Base-by-base conservation (phyloP, 2,888 invertebrate species). In the Dorcus parallelipipedus region DNA sequence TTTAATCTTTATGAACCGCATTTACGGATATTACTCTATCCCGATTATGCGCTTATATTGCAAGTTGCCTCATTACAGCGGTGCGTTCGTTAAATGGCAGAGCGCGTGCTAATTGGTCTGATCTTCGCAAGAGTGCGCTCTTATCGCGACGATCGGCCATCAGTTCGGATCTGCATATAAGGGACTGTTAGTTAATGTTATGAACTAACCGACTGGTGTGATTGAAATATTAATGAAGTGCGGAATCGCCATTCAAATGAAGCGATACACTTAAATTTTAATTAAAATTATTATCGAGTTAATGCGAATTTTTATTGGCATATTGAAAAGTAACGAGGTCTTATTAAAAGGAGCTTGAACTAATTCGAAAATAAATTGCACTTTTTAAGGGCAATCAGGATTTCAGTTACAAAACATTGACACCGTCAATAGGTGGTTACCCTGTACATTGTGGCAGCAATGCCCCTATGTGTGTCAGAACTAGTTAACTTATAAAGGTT, bases 171-270 rank as follows among this genome's bases (percentile, higher is more conserved):
- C 60, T 63, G 61, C 63, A 63, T 63, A 59, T 60, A 60, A 33
- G 26, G 59, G 60, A 62, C 60, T 62, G 62, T 62, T 60, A 62
- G 60, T 62, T 62, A 62, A 62, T 59, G 62, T 58, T 58, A 60
- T 60, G 48, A 63, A 33, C 26, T 33, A 63, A 17, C 60, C 61
- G 63, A 63, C 59, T 63, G 63, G 61, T 58, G 63, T 58, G 52
- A 54, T 56, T 59, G 58, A 60, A 63, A 63, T 61, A 60, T 58
- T 40, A 45, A 49, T 50, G 43, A 33, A 33, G 26, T 33, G 49
- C 49, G 54, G n/a, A 39, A 39, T 45, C 45, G 10, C 45, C 45
- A 20, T 45, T 45, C 23, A 45, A 45, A 45, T 45, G 23, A 45
- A 17, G 45, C 45, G 20, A 45, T 45, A 45, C 23, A 45, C 45